Percentiles rank a stretch among this genome's conserved stretches.
phyloP scores from a whole-genome alignment of 2,113 vertebrate species.

The Corythaeola cristata region DNA sequence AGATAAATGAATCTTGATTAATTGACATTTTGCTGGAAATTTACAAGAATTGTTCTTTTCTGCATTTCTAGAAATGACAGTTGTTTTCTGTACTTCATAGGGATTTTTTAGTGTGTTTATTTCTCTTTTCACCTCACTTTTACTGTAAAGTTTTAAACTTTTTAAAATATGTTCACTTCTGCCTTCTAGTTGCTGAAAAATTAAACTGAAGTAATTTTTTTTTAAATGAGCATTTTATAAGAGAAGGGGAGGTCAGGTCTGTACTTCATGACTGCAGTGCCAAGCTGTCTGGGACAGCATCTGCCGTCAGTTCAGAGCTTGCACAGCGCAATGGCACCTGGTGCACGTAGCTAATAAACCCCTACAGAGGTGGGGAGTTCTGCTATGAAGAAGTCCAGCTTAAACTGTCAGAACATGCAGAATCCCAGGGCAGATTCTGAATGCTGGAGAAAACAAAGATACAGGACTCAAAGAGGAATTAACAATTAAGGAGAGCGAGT shows the following conservation, averaged over 20 bases:
- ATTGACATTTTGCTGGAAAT: constrained; percentile 29
- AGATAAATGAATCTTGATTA: constrained; percentile 37
- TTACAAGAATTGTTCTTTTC: background rate
- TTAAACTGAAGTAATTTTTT: background rate
- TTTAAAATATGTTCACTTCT: background rate
- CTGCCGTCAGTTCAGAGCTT: background rate
- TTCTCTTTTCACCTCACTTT: background rate
- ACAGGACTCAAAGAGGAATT: background rate
- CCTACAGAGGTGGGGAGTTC: background rate
- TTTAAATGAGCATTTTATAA: background rate
- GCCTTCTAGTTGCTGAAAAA: background rate
- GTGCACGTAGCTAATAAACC: background rate
- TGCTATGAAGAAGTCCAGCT: background rate
- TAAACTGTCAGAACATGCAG: background rate
- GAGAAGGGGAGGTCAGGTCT: background rate
- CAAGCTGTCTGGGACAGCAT: background rate
- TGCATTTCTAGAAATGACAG: background rate
- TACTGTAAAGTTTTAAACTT: background rate
- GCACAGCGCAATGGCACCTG: background rate
- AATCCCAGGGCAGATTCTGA: background rate
- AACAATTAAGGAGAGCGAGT: background rate
- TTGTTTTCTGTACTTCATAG: background rate
- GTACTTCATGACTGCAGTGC: too few relatives aligned
- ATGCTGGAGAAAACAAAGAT: background rate
- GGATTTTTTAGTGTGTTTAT: background rate